These are phyloP conservation scores for Gymnothorax javanicus DNA, from an alignment of 2,797 vertebrate genomes.

Conservation along the genomic window DNA sequence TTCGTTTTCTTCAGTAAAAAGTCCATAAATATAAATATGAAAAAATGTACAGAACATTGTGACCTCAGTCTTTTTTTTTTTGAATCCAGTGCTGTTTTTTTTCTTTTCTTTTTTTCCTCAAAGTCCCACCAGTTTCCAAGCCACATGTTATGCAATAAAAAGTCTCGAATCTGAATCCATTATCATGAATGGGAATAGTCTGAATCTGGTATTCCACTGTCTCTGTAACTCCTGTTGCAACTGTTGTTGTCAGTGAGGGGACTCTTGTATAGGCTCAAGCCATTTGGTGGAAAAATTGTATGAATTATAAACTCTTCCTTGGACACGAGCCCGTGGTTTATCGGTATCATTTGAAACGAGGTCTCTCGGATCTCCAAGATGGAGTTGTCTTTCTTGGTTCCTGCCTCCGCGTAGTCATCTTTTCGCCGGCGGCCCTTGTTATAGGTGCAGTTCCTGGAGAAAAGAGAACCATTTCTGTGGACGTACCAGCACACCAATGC, in stretches of 20 bases:
- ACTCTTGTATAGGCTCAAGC: slow-evolving; percentile 86
- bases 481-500: slow-evolving; percentile 89
- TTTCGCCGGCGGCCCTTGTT: slow-evolving; percentile 90
- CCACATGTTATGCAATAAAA: slow-evolving; percentile 75
- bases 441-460: slow-evolving; percentile 92
- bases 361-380: slow-evolving; percentile 98
- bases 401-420: slow-evolving; percentile 92
- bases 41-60: slow-evolving; percentile 99
- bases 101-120: slow-evolving; percentile 77
- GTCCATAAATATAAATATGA: slow-evolving; percentile 99
- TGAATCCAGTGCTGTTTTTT: slow-evolving; percentile 84
- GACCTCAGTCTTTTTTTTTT: slow-evolving; percentile 84
- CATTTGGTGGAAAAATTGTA: slow-evolving; percentile 93
- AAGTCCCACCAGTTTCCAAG: slow-evolving; percentile 81
- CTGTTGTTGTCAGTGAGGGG: slow-evolving; percentile 87
- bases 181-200: slow-evolving; percentile 88
- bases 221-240: slow-evolving; percentile 93
- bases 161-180: slow-evolving; percentile 70
- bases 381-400: slow-evolving; percentile 96
- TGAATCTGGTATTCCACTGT: slow-evolving; percentile 95
- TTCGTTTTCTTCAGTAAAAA: slow-evolving; percentile 90
- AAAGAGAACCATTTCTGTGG: slow-evolving; percentile 87
- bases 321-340: slow-evolving; percentile 97
- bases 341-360: slow-evolving; percentile 94
- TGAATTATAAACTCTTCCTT: slow-evolving; percentile 95